A percentile compares a stretch with the other conserved stretches of the same genome.
Evolutionary conservation across 2,797 vertebrate genomes (phyloP).

Genomic region (Myiothlypis coronata): DNA sequence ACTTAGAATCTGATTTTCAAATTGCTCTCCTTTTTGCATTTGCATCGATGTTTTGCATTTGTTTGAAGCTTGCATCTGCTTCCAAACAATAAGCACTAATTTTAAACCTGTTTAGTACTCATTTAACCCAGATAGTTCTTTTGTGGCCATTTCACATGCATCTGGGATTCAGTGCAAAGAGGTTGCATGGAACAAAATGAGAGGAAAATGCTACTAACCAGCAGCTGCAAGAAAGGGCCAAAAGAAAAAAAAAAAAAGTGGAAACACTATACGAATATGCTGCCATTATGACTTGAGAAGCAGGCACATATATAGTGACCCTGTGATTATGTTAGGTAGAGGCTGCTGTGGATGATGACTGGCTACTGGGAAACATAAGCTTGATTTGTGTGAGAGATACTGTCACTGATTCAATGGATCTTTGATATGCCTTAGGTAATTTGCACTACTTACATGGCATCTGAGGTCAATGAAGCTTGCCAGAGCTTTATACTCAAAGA

Average conservation of each 20-base stretch:
- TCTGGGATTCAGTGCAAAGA: conserved; percentile 76
- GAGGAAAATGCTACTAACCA: conserved; percentile 62
- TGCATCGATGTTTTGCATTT: conserved; percentile 79
- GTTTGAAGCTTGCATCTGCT: conserved; percentile 79
- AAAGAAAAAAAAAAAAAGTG: neutral
- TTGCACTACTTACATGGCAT: neutral
- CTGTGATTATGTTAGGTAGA: neutral
- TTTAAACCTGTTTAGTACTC: conserved; percentile 80
- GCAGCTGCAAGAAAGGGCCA: conserved; percentile 72
- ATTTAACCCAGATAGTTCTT: conserved; percentile 80
- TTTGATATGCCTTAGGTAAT: neutral
- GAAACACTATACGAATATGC: neutral
- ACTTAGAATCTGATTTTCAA: conserved; percentile 64
- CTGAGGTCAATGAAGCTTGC: neutral
- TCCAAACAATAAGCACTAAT: conserved; percentile 77
- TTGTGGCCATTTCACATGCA: conserved; percentile 75
- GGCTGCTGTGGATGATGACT: neutral
- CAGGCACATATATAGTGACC: neutral
- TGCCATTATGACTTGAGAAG: conserved; percentile 24
- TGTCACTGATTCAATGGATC: neutral
- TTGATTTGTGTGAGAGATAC: neutral
- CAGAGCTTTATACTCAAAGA: neutral
- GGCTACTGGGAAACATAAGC: neutral
- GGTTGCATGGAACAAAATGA: conserved; percentile 70
- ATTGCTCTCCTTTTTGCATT: conserved; percentile 71